Base-by-base conservation (phyloP, 2,113 vertebrate genomes). In the Aegithalos caudatus region DNA sequence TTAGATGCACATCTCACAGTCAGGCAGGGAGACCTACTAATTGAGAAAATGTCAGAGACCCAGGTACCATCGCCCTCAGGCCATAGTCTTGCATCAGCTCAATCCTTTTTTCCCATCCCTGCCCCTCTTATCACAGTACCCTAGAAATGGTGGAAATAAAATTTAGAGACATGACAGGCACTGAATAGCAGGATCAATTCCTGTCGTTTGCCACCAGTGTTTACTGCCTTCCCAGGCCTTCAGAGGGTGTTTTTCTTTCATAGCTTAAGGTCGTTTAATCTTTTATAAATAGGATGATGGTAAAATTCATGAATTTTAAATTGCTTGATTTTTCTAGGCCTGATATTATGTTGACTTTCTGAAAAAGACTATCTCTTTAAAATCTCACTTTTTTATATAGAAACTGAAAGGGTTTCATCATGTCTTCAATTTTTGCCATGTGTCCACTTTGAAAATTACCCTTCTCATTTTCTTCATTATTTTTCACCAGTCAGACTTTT, bases 11-110 rank as follows among this genome's bases (percentile, higher is more conserved):
- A 97, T 98, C 98, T 98, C 98, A 97, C 98, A 98, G 98, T 92
- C 98, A 98, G 98, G 97, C 98, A 97, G 97, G 98, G 93, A 98
- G 98, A 98, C 98, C 98, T 98, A 97, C 98, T 99, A 99, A 99
- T 99, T 99, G 99, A 99, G 98, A 98, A 98, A 98, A 99, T 98
- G 98, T 98, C 98, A 98, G 98, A 97, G 97, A 98, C 98, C 97
- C 97, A 98, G 98, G 98, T 98, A 98, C 96, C 96, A 97, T 97
- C 95, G 97, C 98, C 99, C 99, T 98, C 97, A 33, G 99, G 99
- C 98, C 98, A 98, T 98, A 96, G 97, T 97, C 98, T 97, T 78
- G 97, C 97, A 80, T 98, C 97, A 96, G 96, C 98, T 97, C 96
- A 96, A 81, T 96, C 89, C 62, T 78, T 88, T 95, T 86, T 94